Evolutionary conservation across 1,140 invertebrate species (phyloP).

Genomic region (Drosophila athabasca): DNA sequence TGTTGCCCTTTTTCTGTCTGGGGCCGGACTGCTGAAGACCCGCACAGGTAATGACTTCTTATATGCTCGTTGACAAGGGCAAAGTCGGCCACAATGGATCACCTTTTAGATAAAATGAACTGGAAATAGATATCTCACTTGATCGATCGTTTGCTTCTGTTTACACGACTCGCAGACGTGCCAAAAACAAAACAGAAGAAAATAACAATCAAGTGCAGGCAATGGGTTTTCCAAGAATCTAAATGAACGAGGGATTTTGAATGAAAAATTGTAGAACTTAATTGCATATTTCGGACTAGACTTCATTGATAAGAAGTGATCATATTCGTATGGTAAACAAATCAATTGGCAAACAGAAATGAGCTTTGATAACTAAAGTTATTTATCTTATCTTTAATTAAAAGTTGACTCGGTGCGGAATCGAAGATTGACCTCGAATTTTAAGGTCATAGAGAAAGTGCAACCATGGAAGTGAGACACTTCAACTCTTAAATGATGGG

Average conservation of each 20-base stretch:
- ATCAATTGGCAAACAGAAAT: conserved; percentile 3
- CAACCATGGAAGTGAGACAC: no score
- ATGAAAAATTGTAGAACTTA: conserved; percentile 18
- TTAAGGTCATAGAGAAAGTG: no score
- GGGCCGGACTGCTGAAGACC: conserved; percentile 35
- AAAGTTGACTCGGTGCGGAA: no score
- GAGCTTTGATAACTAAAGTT: not conserved
- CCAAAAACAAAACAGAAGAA: not conserved
- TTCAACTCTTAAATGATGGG: no score
- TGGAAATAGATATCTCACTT: conserved; percentile 37
- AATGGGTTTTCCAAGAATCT: conserved; percentile 4
- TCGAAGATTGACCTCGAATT: no score
- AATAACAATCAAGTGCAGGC: conserved; percentile 8
- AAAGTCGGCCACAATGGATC: conserved; percentile 45
- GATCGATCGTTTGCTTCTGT: conserved; percentile 52
- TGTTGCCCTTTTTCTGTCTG: conserved; percentile 36
- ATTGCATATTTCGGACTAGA: conserved; percentile 9
- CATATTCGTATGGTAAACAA: conserved; percentile 27
- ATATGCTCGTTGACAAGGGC: conserved; percentile 30
- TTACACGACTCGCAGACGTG: conserved; percentile 35
- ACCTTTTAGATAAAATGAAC: conserved; percentile 33
- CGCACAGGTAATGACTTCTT: conserved; percentile 25
- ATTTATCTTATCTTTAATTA: not conserved
- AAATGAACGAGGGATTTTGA: conserved; percentile 21
- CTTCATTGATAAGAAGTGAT: conserved; percentile 11